Conservation (phyloP, 2,888 invertebrate species). For the Tanypteryx hageni region DNA sequence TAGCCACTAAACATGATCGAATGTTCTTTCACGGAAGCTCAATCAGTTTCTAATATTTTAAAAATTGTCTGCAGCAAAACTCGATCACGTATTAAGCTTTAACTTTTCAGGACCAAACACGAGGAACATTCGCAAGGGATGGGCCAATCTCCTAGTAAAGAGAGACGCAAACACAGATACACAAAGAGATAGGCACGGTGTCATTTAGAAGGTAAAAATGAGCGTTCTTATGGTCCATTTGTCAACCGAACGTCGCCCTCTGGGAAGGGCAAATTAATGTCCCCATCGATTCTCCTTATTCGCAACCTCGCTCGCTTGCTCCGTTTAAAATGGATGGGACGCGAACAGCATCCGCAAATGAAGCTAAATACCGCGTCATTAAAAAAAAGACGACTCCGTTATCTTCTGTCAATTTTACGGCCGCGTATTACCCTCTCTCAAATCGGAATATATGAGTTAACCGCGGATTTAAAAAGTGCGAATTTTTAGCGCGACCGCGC, state of each 20-base stretch:
- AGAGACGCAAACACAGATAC: background rate
- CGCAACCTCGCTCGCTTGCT: background rate
- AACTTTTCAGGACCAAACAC: background rate
- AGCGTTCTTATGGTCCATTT: background rate
- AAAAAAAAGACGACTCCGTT: background rate
- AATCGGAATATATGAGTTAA: background rate
- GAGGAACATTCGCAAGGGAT: background rate
- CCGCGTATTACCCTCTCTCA: background rate
- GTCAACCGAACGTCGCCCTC: background rate
- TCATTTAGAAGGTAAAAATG: background rate
- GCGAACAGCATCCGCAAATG: background rate
- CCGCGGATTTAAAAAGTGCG: background rate
- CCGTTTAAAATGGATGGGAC: background rate
- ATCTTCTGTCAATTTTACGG: background rate
- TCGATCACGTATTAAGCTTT: too few relatives aligned
- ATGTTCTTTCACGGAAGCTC: too few relatives aligned
- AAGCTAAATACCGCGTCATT: constrained; percentile 6
- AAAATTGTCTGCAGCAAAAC: too few relatives aligned
- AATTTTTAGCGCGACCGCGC: background rate
- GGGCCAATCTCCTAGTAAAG: background rate
- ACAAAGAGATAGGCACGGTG: background rate
- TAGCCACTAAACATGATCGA: too few relatives aligned
- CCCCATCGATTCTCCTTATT: constrained; percentile 14
- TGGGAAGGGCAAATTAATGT: background rate
- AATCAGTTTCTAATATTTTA: too few relatives aligned